Evolutionary conservation across 2,888 invertebrate genomes (phyloP).

Genomic region (Pinctada fucata): DNA sequence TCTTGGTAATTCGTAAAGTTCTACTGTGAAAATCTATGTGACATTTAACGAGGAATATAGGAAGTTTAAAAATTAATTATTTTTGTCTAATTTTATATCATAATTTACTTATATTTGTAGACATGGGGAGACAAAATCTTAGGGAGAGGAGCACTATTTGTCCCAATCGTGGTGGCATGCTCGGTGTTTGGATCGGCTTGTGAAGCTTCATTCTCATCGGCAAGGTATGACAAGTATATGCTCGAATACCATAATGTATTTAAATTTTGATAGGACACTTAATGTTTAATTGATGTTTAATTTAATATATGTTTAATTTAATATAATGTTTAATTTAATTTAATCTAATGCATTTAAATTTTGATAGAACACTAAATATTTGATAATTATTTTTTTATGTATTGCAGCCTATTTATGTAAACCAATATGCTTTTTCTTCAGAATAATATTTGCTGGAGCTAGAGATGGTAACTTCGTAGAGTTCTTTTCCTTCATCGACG

Average conservation of each 20-base stretch:
- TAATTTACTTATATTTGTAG: neutral
- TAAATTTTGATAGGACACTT: too few relatives aligned
- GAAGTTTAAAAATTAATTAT: too few relatives aligned
- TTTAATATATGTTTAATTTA: too few relatives aligned
- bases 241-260: neutral
- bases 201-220: slow-evolving; percentile 16
- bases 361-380: too few relatives aligned
- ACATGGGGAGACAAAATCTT: slow-evolving; percentile 38
- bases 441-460: slow-evolving; percentile 33
- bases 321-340: too few relatives aligned
- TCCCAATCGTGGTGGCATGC: slow-evolving; percentile 39
- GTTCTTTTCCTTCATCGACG: slow-evolving; percentile 26
- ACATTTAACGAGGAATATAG: too few relatives aligned
- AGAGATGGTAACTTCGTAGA: slow-evolving; percentile 26
- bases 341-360: neutral
- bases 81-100: too few relatives aligned
- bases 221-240: slow-evolving; percentile 14
- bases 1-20: too few relatives aligned
- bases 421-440: slow-evolving; percentile 3
- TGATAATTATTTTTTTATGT: too few relatives aligned
- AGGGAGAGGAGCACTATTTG: slow-evolving; percentile 28
- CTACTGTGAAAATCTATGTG: too few relatives aligned
- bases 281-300: too few relatives aligned
- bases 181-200: slow-evolving; percentile 38
- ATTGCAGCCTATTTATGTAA: too few relatives aligned